Evolutionary conservation across 64 coral and sea anemone genomes (phyloP).

Genomic region (Cladopsammia gracilis): DNA sequence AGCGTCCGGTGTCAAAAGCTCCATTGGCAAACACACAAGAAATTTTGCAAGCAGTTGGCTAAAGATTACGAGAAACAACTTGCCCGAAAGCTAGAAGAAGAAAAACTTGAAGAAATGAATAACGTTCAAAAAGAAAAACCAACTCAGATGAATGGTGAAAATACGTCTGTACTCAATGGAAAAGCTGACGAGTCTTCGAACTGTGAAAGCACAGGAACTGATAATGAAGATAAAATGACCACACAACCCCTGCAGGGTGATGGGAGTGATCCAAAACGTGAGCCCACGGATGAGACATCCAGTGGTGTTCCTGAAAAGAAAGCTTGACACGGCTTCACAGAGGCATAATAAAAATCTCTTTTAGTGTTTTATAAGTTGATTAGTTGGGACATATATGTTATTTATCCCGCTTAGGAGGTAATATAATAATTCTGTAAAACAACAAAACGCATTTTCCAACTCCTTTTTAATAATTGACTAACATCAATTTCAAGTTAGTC

Average conservation of each 20-base stretch:
- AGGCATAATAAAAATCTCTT: background rate
- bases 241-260: background rate
- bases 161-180: slow-evolving; percentile 6
- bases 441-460: no score
- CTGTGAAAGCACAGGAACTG: background rate
- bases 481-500: no score
- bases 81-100: slow-evolving; percentile 43
- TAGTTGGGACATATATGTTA: no score
- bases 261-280: background rate
- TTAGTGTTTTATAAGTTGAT: no score
- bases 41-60: slow-evolving; percentile 82
- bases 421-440: no score
- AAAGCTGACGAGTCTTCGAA: background rate
- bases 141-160: slow-evolving; percentile 23
- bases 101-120: slow-evolving; percentile 54
- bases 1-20: slow-evolving; percentile 91
- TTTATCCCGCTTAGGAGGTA: no score
- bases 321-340: background rate
- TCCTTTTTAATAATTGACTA: no score
- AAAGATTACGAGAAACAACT: slow-evolving; percentile 70
- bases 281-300: background rate
- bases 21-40: slow-evolving; percentile 96
- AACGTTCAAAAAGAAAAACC: slow-evolving; percentile 11
- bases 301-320: background rate
- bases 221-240: background rate